Conservation (phyloP, 2,797 vertebrate species). For the Cryptoblepharus egeriae region DNA sequence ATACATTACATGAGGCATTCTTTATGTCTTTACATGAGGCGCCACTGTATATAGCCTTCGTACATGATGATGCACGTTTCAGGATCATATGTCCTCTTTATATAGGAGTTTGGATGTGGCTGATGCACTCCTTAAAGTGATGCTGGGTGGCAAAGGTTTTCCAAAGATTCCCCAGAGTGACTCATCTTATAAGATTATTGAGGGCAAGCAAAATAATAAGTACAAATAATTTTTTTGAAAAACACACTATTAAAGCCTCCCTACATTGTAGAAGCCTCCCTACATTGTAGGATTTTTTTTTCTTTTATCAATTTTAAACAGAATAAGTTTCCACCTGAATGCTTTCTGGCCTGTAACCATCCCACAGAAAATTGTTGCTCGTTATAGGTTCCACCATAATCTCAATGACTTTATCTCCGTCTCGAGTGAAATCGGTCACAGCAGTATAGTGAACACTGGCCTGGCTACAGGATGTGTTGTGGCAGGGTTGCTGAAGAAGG, state of each 20-base stretch:
- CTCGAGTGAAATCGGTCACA: slow-evolving; percentile 82
- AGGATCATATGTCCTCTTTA: not conserved
- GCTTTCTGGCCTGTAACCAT: slow-evolving; percentile 82
- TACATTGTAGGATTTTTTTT: not conserved
- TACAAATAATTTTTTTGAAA: too few relatives aligned
- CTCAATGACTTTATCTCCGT: slow-evolving; percentile 82
- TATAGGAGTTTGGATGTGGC: not conserved
- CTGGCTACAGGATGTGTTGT: slow-evolving; percentile 77
- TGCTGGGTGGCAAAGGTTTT: not conserved
- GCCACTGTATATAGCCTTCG: not conserved
- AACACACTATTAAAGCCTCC: not conserved
- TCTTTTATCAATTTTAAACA: slow-evolving; percentile 37
- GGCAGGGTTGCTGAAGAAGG: slow-evolving; percentile 78
- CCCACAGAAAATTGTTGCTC: slow-evolving; percentile 86
- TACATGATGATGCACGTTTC: not conserved
- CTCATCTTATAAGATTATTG: not conserved
- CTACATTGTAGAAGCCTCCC: not conserved
- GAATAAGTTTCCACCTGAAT: slow-evolving; percentile 77
- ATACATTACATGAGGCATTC: too few relatives aligned
- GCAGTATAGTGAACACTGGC: slow-evolving; percentile 81
- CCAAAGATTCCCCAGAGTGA: not conserved
- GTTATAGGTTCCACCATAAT: slow-evolving; percentile 80
- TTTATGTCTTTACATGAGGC: too few relatives aligned
- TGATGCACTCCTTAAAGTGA: not conserved
- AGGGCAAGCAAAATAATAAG: not conserved